phyloP scores from a whole-genome alignment of 2,888 invertebrate genomes.

The Perizoma flavofasciatum region DNA sequence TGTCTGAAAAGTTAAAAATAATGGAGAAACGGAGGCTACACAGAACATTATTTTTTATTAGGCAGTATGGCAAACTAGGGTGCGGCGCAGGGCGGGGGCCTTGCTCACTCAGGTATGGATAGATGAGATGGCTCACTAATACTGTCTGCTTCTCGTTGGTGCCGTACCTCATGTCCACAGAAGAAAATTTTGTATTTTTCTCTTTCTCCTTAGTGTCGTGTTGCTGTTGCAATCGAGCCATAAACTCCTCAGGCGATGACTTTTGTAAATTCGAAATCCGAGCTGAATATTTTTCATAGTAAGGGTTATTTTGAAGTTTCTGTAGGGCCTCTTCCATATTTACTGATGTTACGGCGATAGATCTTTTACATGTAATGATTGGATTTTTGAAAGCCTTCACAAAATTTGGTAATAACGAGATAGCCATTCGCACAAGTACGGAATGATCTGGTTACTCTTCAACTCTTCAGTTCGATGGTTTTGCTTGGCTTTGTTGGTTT shows the following conservation, averaged over 20 bases:
- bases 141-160: not conserved
- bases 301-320: conserved; percentile 87
- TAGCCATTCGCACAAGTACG: not conserved
- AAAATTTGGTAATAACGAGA: conserved; percentile 3
- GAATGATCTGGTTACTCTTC: too few species aligned
- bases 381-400: conserved; percentile 3
- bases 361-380: conserved; percentile 9
- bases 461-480: too few species aligned
- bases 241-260: conserved; percentile 90
- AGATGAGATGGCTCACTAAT: not conserved
- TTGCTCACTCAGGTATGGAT: not conserved
- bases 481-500: too few species aligned
- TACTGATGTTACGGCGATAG: conserved; percentile 45
- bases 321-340: conserved; percentile 79
- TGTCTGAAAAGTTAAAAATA: conserved; percentile 65
- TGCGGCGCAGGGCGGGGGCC: too few species aligned
- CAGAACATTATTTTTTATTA: too few species aligned
- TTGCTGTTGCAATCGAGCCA: conserved; percentile 84
- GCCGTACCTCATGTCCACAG: conserved; percentile 67
- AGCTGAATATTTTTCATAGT: conserved; percentile 90
- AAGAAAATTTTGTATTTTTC: conserved; percentile 61
- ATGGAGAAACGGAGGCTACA: too few species aligned
- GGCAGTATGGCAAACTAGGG: too few species aligned
- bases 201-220: conserved; percentile 63
- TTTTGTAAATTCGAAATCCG: conserved; percentile 90